Conservation (phyloP, 2,888 invertebrate genomes). For the Tortricodes alternella region DNA sequence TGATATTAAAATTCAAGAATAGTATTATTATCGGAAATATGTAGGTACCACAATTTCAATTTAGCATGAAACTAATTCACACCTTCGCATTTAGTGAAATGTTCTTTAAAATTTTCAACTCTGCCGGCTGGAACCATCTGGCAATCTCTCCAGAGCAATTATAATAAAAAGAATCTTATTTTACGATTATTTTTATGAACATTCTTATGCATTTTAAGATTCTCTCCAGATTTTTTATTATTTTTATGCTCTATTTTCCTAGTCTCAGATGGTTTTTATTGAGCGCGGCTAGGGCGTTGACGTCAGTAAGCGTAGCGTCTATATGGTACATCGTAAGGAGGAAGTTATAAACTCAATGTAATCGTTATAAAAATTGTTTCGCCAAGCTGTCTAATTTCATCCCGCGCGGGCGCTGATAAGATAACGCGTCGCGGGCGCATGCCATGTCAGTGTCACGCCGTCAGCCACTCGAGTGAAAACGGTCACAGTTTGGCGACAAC, state of each 20-base stretch:
- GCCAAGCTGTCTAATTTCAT: constrained; percentile 39
- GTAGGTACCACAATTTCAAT: not conserved
- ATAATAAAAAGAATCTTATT: constrained; percentile 20
- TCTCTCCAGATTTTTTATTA: not conserved
- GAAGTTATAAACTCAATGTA: constrained; percentile 44
- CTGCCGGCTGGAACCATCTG: constrained; percentile 20
- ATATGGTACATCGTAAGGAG: constrained; percentile 22
- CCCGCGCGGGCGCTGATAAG: constrained; percentile 46
- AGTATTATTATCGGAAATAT: constrained; percentile 1
- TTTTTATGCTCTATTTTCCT: constrained; percentile 5
- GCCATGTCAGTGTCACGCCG: constrained; percentile 36
- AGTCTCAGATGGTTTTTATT: not conserved
- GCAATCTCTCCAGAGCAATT: constrained; percentile 17
- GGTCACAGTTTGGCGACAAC: constrained; percentile 24
- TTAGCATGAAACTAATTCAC: not conserved
- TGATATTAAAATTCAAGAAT: constrained; percentile 5
- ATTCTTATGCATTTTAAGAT: constrained; percentile 3
- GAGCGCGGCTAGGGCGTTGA: constrained; percentile 1
- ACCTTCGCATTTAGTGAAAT: constrained; percentile 3
- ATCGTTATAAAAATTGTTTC: constrained; percentile 51
- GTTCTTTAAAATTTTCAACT: constrained; percentile 2
- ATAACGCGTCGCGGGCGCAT: constrained; percentile 45
- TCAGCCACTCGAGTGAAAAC: constrained; percentile 37
- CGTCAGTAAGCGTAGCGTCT: not conserved
- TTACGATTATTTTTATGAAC: constrained; percentile 21